These are phyloP conservation scores for Lomographa bimaculata DNA, from an alignment of 2,888 invertebrate species.

Conservation along the genomic window DNA sequence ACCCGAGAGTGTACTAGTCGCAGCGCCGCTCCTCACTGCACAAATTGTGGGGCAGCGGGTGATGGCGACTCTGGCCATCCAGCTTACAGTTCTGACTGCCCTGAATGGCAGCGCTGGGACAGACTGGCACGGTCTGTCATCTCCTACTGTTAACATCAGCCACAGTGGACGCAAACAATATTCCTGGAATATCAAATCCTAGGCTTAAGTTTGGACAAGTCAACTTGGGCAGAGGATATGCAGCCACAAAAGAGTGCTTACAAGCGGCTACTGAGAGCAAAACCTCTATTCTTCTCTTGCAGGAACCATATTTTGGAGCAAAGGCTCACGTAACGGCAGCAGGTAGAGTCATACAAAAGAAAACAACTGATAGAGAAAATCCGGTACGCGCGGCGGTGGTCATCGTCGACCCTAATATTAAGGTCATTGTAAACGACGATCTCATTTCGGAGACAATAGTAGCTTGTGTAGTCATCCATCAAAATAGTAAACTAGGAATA, in stretches of 20 bases:
- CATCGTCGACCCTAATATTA: neutral
- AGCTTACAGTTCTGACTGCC: neutral
- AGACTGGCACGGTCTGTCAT: neutral
- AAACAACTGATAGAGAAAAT: neutral
- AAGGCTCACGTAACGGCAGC: neutral
- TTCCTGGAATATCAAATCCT: neutral
- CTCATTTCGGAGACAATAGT: neutral
- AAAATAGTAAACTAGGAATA: neutral
- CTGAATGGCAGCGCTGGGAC: conserved; percentile 2
- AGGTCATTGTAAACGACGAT: neutral
- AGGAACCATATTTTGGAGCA: neutral
- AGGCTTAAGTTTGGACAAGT: neutral
- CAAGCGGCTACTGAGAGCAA: neutral
- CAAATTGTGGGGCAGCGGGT: neutral
- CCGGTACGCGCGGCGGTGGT: neutral
- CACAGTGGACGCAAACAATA: neutral
- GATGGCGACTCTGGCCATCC: neutral
- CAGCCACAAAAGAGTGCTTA: neutral
- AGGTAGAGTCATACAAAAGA: neutral
- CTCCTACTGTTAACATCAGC: neutral
- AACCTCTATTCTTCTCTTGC: neutral
- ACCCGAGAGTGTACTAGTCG: neutral
- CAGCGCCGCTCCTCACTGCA: neutral
- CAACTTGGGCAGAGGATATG: neutral
- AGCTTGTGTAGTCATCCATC: neutral